phyloP scores from a whole-genome alignment of 2,113 vertebrate genomes.

The Salvelinus fontinalis region DNA sequence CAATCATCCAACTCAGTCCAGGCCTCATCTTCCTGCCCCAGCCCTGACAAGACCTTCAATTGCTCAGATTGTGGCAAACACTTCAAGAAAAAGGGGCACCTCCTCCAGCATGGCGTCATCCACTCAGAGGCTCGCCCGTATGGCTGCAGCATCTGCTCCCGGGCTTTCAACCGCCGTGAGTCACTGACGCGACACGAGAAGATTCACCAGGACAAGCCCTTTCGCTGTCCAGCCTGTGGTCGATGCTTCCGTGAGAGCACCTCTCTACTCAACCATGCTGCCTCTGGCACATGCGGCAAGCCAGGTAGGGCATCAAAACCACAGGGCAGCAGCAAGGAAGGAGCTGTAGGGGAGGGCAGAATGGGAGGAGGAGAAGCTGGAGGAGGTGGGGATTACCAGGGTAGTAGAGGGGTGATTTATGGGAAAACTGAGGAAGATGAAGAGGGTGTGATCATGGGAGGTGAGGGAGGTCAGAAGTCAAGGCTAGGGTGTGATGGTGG shows the following conservation, averaged over 20 bases:
- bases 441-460: conserved; percentile 72
- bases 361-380: conserved; percentile 71
- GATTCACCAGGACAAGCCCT: conserved; percentile 89
- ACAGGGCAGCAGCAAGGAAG: conserved; percentile 73
- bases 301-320: conserved; percentile 76
- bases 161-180: conserved; percentile 92
- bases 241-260: conserved; percentile 89
- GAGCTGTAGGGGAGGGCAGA: conserved; percentile 72
- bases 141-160: conserved; percentile 85
- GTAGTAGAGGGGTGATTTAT: conserved; percentile 72
- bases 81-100: conserved; percentile 92
- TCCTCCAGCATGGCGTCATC: conserved; percentile 93
- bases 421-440: conserved; percentile 75
- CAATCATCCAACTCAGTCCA: conserved; percentile 46
- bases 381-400: conserved; percentile 77
- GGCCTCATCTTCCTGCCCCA: conserved; percentile 68
- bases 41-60: conserved; percentile 79
- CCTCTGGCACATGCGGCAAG: conserved; percentile 84
- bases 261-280: conserved; percentile 89
- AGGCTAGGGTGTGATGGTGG: conserved; percentile 71
- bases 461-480: conserved; percentile 71
- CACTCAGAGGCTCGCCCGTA: conserved; percentile 91
- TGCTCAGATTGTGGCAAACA: conserved; percentile 91
- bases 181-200: conserved; percentile 92
- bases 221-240: conserved; percentile 87